Evolutionary conservation across 2,888 invertebrate genomes (phyloP).

Genomic region (Coelinius sp.): DNA sequence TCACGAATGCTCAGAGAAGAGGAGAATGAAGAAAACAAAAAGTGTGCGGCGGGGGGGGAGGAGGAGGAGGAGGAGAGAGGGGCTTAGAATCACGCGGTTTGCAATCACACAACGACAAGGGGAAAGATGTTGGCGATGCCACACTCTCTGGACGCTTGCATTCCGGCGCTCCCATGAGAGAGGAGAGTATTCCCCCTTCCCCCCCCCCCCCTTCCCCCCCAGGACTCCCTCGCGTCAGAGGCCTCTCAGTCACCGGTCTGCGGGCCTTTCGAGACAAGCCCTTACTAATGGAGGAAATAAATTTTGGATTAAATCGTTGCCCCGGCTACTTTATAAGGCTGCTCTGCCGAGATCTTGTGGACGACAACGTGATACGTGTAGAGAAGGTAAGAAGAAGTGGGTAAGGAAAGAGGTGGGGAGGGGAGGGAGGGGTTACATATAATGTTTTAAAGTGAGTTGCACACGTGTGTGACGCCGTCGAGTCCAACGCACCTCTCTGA

Average conservation of each 20-base stretch:
- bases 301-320: conserved; percentile 71
- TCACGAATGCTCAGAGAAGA: conserved; percentile 22
- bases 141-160: conserved; percentile 54
- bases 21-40: not conserved
- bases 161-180: conserved; percentile 63
- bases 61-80: not conserved
- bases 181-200: conserved; percentile 30
- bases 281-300: conserved; percentile 71
- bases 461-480: conserved; percentile 21
- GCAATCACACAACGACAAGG: conserved; percentile 1
- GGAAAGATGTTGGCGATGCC: conserved; percentile 38
- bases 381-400: too few species aligned
- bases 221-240: conserved; percentile 25
- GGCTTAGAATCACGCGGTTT: conserved; percentile 4
- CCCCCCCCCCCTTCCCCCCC: conserved; percentile 6
- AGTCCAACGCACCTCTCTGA: not conserved
- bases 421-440: not conserved
- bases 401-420: conserved; percentile 23
- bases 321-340: conserved; percentile 70
- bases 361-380: conserved; percentile 36
- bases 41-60: not conserved
- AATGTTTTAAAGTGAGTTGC: conserved; percentile 19
- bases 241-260: conserved; percentile 65
- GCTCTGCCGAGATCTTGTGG: conserved; percentile 57
- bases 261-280: conserved; percentile 66